These are phyloP conservation scores for Apis dorsata DNA, from an alignment of 1,140 invertebrate species.

Conservation along the genomic window DNA sequence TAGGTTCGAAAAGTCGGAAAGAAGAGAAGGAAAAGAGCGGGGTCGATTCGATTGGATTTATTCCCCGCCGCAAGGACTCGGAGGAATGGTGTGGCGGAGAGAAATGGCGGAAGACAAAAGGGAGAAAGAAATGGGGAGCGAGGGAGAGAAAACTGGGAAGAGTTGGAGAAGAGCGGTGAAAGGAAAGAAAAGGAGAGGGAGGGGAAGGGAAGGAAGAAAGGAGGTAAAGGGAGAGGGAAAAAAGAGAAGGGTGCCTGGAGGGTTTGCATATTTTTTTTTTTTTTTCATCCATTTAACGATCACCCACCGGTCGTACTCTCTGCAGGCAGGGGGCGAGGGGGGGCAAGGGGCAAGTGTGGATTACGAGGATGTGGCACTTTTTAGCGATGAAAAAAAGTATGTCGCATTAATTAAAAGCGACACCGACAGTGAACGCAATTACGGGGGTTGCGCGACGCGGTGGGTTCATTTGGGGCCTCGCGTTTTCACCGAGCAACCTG, in stretches of 20 bases:
- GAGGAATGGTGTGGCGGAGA: conserved; percentile 7
- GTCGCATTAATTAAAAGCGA: conserved; percentile 76
- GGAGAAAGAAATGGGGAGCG: background rate
- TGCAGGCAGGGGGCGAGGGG: conserved; percentile 9
- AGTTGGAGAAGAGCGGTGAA: background rate
- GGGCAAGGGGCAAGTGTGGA: conserved; percentile 51
- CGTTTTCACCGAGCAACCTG: conserved; percentile 47
- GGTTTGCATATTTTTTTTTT: conserved; percentile 35
- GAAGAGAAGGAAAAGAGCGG: background rate
- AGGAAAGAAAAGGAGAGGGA: background rate
- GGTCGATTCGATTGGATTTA: conserved; percentile 44
- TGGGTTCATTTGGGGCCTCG: conserved; percentile 54
- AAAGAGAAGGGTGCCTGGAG: conserved; percentile 42
- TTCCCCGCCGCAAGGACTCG: conserved; percentile 12
- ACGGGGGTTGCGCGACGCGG: conserved; percentile 55
- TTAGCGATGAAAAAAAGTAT: conserved; percentile 70
- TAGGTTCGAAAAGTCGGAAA: conserved; percentile 3
- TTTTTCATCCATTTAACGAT: conserved; percentile 54
- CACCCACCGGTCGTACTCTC: conserved; percentile 46
- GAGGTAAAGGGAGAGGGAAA: background rate
- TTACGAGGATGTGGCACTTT: conserved; percentile 65
- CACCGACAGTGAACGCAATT: conserved; percentile 66
- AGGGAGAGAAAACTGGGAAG: background rate
- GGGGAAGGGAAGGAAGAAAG: background rate
- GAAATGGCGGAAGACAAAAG: conserved; percentile 25